Evolutionary conservation across 2,113 vertebrate genomes (phyloP).

Genomic region (Oryzias curvinotus): DNA sequence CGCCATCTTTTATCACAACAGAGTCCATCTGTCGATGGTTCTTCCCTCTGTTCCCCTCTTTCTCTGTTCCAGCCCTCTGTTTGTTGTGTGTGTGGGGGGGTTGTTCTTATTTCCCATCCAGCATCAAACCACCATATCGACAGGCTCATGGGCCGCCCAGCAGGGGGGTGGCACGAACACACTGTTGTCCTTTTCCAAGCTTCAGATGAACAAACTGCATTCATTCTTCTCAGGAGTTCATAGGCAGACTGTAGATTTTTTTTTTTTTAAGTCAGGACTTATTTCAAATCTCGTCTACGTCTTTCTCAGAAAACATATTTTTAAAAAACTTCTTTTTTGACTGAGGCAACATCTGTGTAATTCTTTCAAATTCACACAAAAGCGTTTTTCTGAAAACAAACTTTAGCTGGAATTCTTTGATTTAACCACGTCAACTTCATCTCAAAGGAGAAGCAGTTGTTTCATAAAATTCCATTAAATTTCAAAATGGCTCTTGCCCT

Average conservation of each 20-base stretch:
- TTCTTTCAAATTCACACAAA: too few species aligned
- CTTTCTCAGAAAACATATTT: slow-evolving; percentile 47
- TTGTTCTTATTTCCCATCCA: slow-evolving; percentile 76
- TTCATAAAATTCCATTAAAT: slow-evolving; percentile 73
- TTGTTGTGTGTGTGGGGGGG: slow-evolving; percentile 75
- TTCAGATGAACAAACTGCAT: slow-evolving; percentile 65
- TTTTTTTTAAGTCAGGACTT: slow-evolving; percentile 67
- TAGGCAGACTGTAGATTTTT: slow-evolving; percentile 56
- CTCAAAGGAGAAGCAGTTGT: not conserved
- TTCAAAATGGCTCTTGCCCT: slow-evolving; percentile 83
- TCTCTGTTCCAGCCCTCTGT: slow-evolving; percentile 73
- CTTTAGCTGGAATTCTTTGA: too few species aligned
- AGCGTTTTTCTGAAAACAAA: too few species aligned
- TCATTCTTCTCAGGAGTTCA: slow-evolving; percentile 62
- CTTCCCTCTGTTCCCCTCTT: slow-evolving; percentile 74
- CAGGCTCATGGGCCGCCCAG: slow-evolving; percentile 82
- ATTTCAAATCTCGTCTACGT: slow-evolving; percentile 81
- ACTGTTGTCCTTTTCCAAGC: slow-evolving; percentile 78
- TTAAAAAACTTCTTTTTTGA: slow-evolving; percentile 48
- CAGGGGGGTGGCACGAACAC: slow-evolving; percentile 77
- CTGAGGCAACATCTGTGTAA: slow-evolving; percentile 69
- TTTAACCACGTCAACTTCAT: not conserved
- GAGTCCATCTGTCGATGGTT: slow-evolving; percentile 78
- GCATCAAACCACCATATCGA: slow-evolving; percentile 79
- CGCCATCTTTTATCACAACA: slow-evolving; percentile 84